Evolutionary conservation across 2,888 invertebrate genomes (phyloP).

Genomic region (Chymomyza amoena): DNA sequence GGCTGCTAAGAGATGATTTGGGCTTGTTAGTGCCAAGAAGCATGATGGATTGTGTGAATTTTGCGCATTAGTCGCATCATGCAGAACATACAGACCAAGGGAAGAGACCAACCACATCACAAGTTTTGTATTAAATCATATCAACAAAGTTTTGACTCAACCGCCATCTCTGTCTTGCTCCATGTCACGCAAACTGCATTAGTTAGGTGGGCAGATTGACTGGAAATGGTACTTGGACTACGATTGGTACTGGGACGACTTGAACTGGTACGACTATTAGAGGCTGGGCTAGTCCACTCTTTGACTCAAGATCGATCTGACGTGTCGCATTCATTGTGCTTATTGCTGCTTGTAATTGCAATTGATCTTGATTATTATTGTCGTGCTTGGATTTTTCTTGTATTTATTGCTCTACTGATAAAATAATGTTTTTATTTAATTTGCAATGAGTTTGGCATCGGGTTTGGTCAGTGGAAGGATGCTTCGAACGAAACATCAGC

Average conservation of each 20-base stretch:
- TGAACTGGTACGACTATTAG: background rate
- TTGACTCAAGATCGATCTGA: conserved; percentile 31
- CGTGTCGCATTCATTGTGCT: conserved; percentile 66
- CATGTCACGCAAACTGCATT: background rate
- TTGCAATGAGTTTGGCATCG: conserved; percentile 52
- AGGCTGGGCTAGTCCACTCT: conserved; percentile 1
- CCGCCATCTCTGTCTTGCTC: conserved; percentile 6
- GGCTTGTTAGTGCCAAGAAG: conserved; percentile 75
- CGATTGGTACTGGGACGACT: background rate
- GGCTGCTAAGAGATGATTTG: conserved; percentile 59
- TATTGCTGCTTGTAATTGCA: conserved; percentile 71
- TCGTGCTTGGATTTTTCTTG: conserved; percentile 27
- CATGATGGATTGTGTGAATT: conserved; percentile 78
- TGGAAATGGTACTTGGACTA: background rate
- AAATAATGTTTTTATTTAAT: conserved; percentile 72
- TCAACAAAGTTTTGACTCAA: conserved; percentile 28
- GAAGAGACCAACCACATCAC: conserved; percentile 20
- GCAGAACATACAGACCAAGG: conserved; percentile 15
- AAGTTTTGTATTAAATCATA: conserved; percentile 51
- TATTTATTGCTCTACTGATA: conserved; percentile 8
- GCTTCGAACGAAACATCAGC: background rate
- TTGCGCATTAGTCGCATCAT: conserved; percentile 75
- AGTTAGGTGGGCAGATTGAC: conserved; percentile 30
- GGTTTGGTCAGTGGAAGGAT: conserved; percentile 43
- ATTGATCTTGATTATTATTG: conserved; percentile 71